A percentile compares a stretch with the other conserved stretches of the same genome.
phyloP scores from a whole-genome alignment of 2,797 vertebrate species.

The Darevskia mixta region DNA sequence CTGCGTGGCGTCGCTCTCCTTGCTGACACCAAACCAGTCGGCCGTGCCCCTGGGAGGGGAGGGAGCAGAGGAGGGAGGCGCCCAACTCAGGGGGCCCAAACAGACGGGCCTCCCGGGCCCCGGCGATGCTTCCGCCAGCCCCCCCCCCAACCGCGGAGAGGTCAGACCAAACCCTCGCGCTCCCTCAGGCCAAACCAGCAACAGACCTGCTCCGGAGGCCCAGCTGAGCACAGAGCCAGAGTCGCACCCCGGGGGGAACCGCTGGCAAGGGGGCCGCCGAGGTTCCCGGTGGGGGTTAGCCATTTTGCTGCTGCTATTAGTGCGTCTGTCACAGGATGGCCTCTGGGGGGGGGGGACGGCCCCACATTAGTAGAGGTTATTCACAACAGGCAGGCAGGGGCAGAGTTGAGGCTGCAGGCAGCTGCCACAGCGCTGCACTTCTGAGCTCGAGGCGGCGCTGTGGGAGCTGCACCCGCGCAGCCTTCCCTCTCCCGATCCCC shows the following conservation, averaged over 20 bases:
- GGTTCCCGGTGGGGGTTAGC: background rate
- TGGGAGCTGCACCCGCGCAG: background rate
- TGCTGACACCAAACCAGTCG: conserved; percentile 98
- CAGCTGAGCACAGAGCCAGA: no score
- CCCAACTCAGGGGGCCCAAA: background rate
- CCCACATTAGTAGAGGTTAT: background rate
- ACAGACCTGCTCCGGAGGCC: no score
- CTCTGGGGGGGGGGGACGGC: no score
- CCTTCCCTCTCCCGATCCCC: background rate
- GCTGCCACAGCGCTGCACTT: no score
- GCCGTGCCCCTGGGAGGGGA: conserved; percentile 90
- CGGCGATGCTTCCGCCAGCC: rapidly evolving
- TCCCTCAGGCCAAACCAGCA: no score
- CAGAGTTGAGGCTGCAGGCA: no score
- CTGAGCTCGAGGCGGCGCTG: background rate
- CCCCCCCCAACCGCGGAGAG: background rate
- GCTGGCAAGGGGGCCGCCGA: background rate
- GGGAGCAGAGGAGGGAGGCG: conserved; percentile 9
- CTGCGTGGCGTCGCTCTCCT: conserved; percentile 94
- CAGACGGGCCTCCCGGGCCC: background rate
- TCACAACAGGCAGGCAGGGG: background rate
- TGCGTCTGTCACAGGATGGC: no score
- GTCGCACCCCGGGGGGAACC: no score
- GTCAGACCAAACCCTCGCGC: no score
- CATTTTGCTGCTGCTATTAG: no score